A percentile compares a stretch with the other conserved stretches of the same genome.
Evolutionary conservation across 2,888 invertebrate genomes (phyloP).

Genomic region (Diachrysia chrysitis): DNA sequence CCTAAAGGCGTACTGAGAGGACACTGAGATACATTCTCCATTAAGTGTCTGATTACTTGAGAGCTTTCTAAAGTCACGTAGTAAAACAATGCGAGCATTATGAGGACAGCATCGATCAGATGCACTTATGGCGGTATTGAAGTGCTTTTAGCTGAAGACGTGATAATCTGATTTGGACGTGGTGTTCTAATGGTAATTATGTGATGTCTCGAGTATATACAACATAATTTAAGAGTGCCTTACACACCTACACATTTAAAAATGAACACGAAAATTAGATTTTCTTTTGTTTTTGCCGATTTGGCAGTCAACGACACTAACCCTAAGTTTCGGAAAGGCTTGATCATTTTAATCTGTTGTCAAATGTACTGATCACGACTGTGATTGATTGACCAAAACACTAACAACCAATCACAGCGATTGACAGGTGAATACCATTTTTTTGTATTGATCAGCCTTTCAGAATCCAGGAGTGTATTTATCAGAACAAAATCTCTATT

Average conservation of each 20-base stretch:
- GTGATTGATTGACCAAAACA: too few species aligned
- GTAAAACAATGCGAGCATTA: constrained; percentile 43
- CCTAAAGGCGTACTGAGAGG: constrained; percentile 6
- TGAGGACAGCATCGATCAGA: constrained; percentile 8
- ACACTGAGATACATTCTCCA: constrained; percentile 43
- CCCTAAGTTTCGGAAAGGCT: too few species aligned
- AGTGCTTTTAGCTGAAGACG: constrained; percentile 5
- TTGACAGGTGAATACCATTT: too few species aligned
- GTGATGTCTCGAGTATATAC: neutral
- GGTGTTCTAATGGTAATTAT: neutral
- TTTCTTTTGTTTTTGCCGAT: too few species aligned
- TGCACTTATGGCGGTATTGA: constrained; percentile 9
- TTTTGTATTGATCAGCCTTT: too few species aligned
- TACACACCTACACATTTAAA: neutral
- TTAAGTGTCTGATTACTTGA: constrained; percentile 50
- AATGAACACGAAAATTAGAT: too few species aligned
- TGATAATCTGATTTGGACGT: neutral
- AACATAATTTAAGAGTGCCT: neutral
- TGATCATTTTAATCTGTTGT: too few species aligned
- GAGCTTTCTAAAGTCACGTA: constrained; percentile 46
- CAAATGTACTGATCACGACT: too few species aligned
- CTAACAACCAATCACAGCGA: too few species aligned
- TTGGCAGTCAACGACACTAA: too few species aligned
- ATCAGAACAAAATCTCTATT: too few species aligned
- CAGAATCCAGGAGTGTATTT: too few species aligned